A percentile compares a stretch with the other conserved stretches of the same genome.
phyloP scores from a whole-genome alignment of 1,140 invertebrate species.

The Macrobrachium nipponense region DNA sequence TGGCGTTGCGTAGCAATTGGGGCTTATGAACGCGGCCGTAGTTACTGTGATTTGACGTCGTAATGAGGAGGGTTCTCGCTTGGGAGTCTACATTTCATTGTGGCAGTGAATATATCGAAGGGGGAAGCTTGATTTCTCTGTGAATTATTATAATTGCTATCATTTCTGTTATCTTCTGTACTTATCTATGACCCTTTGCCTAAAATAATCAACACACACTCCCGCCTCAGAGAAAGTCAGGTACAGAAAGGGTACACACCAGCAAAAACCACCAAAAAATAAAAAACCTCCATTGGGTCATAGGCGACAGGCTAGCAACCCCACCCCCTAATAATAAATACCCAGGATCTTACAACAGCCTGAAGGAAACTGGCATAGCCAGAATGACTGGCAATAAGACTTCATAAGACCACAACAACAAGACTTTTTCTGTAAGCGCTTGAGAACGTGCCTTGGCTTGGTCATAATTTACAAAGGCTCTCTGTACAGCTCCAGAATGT shows the following conservation, averaged over 20 bases:
- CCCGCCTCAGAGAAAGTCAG: too few species aligned
- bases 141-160: neutral
- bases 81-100: neutral
- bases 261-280: neutral
- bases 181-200: neutral
- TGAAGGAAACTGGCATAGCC: too few species aligned
- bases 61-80: too few species aligned
- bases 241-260: neutral
- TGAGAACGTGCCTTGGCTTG: neutral
- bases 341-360: too few species aligned
- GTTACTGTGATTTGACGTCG: too few species aligned
- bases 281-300: neutral
- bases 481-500: too few species aligned
- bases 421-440: neutral
- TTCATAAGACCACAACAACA: too few species aligned
- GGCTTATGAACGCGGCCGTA: too few species aligned
- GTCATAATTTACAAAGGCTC: too few species aligned
- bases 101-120: neutral
- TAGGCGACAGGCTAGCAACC: neutral
- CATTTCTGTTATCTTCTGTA: neutral
- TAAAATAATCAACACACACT: neutral
- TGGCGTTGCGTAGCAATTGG: too few species aligned
- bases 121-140: neutral
- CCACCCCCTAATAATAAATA: neutral
- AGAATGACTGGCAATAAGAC: too few species aligned